phyloP scores from a whole-genome alignment of 64 coral and sea anemone genomes.

The Stichodactyla helianthus region DNA sequence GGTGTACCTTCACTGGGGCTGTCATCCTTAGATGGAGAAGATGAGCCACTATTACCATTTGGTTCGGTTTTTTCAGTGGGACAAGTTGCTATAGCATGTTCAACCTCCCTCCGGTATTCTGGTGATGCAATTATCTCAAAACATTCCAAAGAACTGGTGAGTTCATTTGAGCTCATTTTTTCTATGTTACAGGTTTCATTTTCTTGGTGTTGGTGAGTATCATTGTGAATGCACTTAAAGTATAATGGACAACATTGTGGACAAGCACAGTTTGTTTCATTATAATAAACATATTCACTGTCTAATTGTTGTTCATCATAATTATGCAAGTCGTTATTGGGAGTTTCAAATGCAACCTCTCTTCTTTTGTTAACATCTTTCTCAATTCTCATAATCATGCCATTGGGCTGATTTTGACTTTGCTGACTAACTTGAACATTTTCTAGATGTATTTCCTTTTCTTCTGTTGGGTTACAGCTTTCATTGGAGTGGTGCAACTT shows the following conservation, averaged over 20 bases:
- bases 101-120: slow-evolving; percentile 1
- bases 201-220: neutral
- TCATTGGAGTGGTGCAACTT: neutral
- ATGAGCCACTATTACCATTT: neutral
- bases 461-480: neutral
- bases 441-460: neutral
- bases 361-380: neutral
- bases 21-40: slow-evolving; percentile 17
- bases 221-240: slow-evolving; percentile 35
- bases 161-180: neutral
- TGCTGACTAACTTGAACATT: neutral
- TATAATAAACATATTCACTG: neutral
- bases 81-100: neutral
- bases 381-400: neutral
- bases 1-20: neutral
- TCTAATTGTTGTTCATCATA: neutral
- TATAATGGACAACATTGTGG: slow-evolving; percentile 32
- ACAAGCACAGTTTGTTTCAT: slow-evolving; percentile 25
- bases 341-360: neutral
- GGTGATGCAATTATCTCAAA: slow-evolving; percentile 38
- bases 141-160: slow-evolving; percentile 52
- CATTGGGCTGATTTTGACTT: neutral
- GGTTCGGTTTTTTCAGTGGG: neutral
- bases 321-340: neutral
- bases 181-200: neutral